phyloP scores from a whole-genome alignment of 2,113 vertebrate species.

The Myrmecobius fasciatus region DNA sequence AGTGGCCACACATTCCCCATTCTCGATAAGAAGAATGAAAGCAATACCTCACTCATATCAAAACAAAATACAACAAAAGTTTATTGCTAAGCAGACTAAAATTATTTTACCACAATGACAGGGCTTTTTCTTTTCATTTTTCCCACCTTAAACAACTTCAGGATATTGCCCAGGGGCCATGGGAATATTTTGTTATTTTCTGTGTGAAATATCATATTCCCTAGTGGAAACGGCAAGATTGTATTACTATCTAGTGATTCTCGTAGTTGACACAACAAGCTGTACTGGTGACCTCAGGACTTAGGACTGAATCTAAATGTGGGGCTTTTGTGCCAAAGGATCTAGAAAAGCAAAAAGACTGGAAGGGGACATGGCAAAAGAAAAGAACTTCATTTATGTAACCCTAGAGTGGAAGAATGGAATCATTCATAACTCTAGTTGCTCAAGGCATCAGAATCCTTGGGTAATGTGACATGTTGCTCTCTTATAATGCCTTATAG shows the following conservation, averaged over 20 bases:
- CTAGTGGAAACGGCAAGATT: constrained; percentile 49
- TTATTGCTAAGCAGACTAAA: constrained; percentile 57
- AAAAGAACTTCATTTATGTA: too few species aligned
- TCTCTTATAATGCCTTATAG: background rate
- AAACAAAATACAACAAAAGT: constrained; percentile 41
- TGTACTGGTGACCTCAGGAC: constrained; percentile 39
- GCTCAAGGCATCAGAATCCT: fast-evolving
- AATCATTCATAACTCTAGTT: fast-evolving
- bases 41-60: constrained; percentile 13
- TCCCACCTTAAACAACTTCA: constrained; percentile 76
- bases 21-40: constrained; percentile 10
- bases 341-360: constrained; percentile 13
- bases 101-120: constrained; percentile 62
- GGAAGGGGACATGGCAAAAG: background rate
- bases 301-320: constrained; percentile 63
- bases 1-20: background rate
- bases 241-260: constrained; percentile 66
- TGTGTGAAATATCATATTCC: constrained; percentile 77
- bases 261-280: constrained; percentile 55
- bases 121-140: constrained; percentile 55
- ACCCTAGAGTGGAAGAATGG: background rate
- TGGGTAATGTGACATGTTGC: background rate
- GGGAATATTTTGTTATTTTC: constrained; percentile 77
- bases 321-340: constrained; percentile 7
- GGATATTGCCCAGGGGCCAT: constrained; percentile 74